Conservation (phyloP, 2,888 invertebrate genomes). For the Stictocephala bisonia region DNA sequence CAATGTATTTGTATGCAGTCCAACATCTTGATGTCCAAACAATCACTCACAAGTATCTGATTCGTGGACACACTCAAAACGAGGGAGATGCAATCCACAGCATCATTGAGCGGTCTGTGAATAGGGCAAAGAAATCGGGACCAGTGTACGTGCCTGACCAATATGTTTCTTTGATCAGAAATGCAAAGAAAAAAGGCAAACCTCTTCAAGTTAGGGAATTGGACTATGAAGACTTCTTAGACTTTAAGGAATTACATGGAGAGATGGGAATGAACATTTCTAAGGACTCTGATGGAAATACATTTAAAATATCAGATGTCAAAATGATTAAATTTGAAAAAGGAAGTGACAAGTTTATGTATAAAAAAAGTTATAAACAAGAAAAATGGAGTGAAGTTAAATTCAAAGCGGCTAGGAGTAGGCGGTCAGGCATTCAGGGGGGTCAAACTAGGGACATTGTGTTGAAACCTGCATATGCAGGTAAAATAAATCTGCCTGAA, state of each 20-base stretch:
- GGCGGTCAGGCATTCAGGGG: constrained; percentile 7
- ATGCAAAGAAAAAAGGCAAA: constrained; percentile 58
- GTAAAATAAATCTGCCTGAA: neutral
- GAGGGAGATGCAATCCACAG: constrained; percentile 54
- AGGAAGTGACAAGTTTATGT: constrained; percentile 42
- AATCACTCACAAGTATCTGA: constrained; percentile 55
- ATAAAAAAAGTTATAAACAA: constrained; percentile 48
- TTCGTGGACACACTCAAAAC: constrained; percentile 55
- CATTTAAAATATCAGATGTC: constrained; percentile 37
- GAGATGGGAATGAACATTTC: constrained; percentile 46
- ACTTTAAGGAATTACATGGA: constrained; percentile 54
- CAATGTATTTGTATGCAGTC: too few species aligned
- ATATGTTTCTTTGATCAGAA: constrained; percentile 56
- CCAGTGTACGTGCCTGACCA: constrained; percentile 54
- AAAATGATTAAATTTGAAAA: constrained; percentile 50
- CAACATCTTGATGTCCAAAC: too few species aligned
- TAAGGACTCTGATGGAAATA: constrained; percentile 46
- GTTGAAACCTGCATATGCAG: too few species aligned
- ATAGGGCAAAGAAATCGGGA: constrained; percentile 50
- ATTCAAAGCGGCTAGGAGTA: constrained; percentile 39
- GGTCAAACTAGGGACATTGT: too few species aligned
- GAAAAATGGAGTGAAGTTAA: constrained; percentile 43
- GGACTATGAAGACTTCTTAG: constrained; percentile 56
- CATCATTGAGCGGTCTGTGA: constrained; percentile 52
- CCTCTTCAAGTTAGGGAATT: constrained; percentile 58